Conservation (phyloP, 35 echinoderm and acorn worm species). For the Ophiothrix spiculata region DNA sequence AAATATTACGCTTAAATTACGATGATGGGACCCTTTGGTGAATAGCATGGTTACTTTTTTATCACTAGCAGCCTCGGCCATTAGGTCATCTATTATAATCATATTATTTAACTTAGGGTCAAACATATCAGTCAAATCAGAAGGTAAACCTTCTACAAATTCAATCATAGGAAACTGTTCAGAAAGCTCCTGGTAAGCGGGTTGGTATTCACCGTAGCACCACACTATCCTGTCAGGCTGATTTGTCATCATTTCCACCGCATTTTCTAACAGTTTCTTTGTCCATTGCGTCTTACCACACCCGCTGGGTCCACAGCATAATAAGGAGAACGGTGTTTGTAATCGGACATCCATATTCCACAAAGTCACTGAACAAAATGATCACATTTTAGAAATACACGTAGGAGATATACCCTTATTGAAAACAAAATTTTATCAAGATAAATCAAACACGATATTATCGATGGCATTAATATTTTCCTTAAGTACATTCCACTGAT, state of each 20-base stretch:
- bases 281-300: conserved; percentile 67
- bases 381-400: neutral
- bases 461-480: neutral
- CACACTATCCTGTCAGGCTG: conserved; percentile 57
- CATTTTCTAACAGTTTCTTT: conserved; percentile 37
- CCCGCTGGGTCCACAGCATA: conserved; percentile 41
- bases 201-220: conserved; percentile 69
- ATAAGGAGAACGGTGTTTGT: conserved; percentile 46
- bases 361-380: neutral
- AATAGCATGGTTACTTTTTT: conserved; percentile 43
- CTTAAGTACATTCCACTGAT: neutral
- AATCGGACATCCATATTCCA: conserved; percentile 19
- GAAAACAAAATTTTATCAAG: neutral
- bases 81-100: conserved; percentile 68
- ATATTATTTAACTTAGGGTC: conserved; percentile 39
- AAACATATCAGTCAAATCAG: conserved; percentile 18
- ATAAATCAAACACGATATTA: neutral
- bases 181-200: conserved; percentile 15
- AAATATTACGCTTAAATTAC: conserved; percentile 53
- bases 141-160: conserved; percentile 55
- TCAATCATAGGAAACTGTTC: conserved; percentile 16
- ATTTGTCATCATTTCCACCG: conserved; percentile 23
- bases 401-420: neutral
- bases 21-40: conserved; percentile 63
- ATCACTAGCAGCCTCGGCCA: conserved; percentile 57